Percentiles rank a stretch among this genome's conserved stretches.
Conservation (phyloP, 2,797 vertebrate species). For the Nannoperca obscura region DNA sequence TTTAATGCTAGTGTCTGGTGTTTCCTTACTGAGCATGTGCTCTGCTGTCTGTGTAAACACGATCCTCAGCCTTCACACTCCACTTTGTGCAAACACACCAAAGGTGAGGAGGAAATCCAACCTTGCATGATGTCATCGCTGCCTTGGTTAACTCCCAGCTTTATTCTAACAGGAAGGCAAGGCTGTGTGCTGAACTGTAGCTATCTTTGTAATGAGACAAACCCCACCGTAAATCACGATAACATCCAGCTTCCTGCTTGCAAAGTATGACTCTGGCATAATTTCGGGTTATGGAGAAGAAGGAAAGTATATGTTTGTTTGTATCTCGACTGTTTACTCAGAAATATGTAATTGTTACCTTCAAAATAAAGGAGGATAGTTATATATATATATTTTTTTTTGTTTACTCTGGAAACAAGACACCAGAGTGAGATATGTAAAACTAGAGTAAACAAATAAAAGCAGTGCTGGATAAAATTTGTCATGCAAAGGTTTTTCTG, state of each 20-base stretch:
- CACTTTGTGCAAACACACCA: slow-evolving; percentile 58
- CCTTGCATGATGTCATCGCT: slow-evolving; percentile 57
- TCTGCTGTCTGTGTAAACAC: slow-evolving; percentile 68
- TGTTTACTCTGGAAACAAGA: slow-evolving; percentile 46
- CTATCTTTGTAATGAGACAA: slow-evolving; percentile 41
- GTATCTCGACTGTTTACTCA: slow-evolving; percentile 49
- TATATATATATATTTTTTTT: slow-evolving; percentile 16
- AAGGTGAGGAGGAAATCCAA: slow-evolving; percentile 60
- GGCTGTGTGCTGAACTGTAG: slow-evolving; percentile 24
- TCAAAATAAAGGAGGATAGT: slow-evolving; percentile 44
- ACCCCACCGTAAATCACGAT: slow-evolving; percentile 62
- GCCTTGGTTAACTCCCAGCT: slow-evolving; percentile 39
- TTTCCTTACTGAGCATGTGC: slow-evolving; percentile 30
- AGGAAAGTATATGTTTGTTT: slow-evolving; percentile 69
- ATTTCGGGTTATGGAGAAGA: slow-evolving; percentile 52
- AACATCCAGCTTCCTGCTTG: slow-evolving; percentile 42
- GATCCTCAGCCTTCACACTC: slow-evolving; percentile 17
- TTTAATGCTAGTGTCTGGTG: slow-evolving; percentile 53
- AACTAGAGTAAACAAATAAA: slow-evolving; percentile 36
- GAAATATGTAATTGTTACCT: slow-evolving; percentile 38
- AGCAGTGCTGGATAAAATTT: slow-evolving; percentile 11
- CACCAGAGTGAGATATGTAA: slow-evolving; percentile 34
- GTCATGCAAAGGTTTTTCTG: slow-evolving; percentile 11
- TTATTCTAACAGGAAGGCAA: slow-evolving; percentile 35
- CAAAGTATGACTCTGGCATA: slow-evolving; percentile 55